Evolutionary conservation across 1,140 invertebrate species (phyloP), one percentile per base, ranked within the genome.

Genomic region (Calycopis cecrops): DNA sequence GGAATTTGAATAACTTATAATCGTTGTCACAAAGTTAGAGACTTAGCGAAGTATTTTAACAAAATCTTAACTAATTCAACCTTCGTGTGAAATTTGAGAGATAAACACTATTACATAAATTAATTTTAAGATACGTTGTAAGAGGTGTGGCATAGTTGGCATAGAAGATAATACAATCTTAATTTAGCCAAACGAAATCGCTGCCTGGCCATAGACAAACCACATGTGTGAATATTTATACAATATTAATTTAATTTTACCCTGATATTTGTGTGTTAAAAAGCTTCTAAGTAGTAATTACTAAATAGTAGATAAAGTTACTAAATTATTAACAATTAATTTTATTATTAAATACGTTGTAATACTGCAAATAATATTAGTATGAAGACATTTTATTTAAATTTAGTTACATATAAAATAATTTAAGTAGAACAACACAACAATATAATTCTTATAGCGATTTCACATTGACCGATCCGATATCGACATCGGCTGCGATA

Each of bases 1-100:
- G 38, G 42, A 28, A 54, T 53, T 38, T 48, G 44, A 54, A 59
- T 48, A 53, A 53, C 53, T 49, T 44, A 38, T 58, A 58, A 52
- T 58, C 57, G 57, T 58, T 58, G 57, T 53, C 48, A 21, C 34
- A 28, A 28, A 3, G 21, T 3, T 28, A 3, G 21, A 28, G 21
- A 28, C 21, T 28, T 28, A 28, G 33, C 4, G 12, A 34, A 33
- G 14, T 35, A 34, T 35, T 50, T 50, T 35, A 50, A 48, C 47
- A 48, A 48, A 48, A 28, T 11, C 12, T 4, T 48, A n/a, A 50
- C 35, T 54, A 53, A 18, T 12, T 11, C 17, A 3, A 28, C 6
- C 21, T 28, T 28, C 2, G 21, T 35, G 21, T 18, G 14, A 48
- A 42, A 51, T 11, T 33, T 37, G 37, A 58, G 8, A 40, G 48